Percentiles rank a stretch among this genome's conserved stretches.
phyloP scores from a whole-genome alignment of 2,113 vertebrate genomes.

The Chroicocephalus ridibundus region DNA sequence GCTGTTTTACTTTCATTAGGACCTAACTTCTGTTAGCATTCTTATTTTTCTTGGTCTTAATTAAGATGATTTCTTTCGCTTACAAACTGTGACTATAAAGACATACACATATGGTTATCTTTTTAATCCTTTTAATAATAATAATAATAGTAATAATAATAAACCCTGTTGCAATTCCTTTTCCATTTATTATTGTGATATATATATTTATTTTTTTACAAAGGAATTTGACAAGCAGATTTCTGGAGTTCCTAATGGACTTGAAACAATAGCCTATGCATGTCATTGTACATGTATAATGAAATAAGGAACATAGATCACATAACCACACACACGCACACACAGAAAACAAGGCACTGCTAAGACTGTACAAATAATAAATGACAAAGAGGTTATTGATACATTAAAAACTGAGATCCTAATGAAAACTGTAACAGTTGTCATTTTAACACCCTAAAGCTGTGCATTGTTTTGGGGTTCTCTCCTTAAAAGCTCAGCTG shows the following conservation, averaged over 20 bases:
- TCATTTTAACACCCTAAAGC: slow-evolving; percentile 63
- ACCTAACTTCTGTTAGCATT: not conserved
- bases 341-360: slow-evolving; percentile 46
- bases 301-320: not conserved
- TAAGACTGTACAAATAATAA: slow-evolving; percentile 15
- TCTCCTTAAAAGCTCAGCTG: slow-evolving; percentile 21
- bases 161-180: not conserved
- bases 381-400: not conserved
- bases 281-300: not conserved
- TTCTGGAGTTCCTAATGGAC: not conserved
- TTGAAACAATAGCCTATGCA: not conserved
- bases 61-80: not conserved
- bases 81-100: not conserved
- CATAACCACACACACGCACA: not conserved
- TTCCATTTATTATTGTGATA: slow-evolving; percentile 13
- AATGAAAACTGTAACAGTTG: not conserved
- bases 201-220: not conserved
- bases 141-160: not conserved
- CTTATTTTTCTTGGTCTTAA: not conserved
- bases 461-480: slow-evolving; percentile 49
- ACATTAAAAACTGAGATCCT: not conserved
- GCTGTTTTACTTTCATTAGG: not conserved
- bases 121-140: slow-evolving; percentile 51
- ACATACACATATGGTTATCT: not conserved
- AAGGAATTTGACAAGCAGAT: not conserved